Conservation (phyloP, 2,113 vertebrate genomes). For the Otolemur garnettii region DNA sequence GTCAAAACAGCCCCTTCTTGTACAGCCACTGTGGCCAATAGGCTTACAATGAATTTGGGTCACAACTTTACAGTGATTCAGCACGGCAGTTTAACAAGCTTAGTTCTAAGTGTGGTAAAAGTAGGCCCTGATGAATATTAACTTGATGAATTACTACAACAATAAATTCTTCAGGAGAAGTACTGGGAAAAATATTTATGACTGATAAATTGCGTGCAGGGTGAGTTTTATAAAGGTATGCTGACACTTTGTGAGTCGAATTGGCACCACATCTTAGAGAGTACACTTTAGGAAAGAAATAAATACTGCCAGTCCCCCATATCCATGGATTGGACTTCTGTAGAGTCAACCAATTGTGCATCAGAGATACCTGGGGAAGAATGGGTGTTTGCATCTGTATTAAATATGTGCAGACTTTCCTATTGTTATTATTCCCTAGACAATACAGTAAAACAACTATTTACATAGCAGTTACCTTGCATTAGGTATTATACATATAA, state of each 20-base stretch:
- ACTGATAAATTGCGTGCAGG: background rate
- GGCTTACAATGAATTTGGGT: background rate
- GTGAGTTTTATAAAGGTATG: background rate
- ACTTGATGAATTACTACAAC: background rate
- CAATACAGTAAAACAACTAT: background rate
- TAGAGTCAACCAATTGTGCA: background rate
- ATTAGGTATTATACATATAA: background rate
- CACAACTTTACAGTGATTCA: background rate
- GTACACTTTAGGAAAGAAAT: background rate
- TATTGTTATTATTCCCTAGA: background rate
- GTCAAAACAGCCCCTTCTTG: background rate
- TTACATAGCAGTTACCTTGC: background rate
- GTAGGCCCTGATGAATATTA: background rate
- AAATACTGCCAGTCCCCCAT: background rate
- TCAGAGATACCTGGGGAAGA: background rate
- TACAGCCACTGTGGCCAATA: background rate
- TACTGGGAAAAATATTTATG: background rate
- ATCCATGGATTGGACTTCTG: background rate
- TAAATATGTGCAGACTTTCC: background rate
- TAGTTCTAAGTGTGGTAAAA: background rate
- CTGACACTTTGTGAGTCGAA: background rate
- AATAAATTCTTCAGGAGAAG: background rate
- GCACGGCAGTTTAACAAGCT: background rate
- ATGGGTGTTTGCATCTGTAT: background rate
- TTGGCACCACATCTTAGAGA: background rate